phyloP scores from a whole-genome alignment of 2,797 vertebrate species.

The Microctenopoma steveboyesi region DNA sequence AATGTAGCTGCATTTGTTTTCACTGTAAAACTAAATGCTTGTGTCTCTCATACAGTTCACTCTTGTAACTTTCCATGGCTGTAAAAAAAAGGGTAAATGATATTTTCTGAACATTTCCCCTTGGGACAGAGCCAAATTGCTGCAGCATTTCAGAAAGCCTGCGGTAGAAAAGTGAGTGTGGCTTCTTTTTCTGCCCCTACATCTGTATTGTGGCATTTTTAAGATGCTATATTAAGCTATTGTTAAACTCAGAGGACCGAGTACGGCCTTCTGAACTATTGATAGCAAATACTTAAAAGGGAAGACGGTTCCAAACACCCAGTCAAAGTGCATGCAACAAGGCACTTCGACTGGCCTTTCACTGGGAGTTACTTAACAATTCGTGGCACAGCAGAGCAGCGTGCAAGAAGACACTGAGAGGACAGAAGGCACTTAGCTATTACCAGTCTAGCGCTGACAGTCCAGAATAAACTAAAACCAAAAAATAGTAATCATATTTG shows the following conservation, averaged over 20 bases:
- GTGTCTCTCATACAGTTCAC: conserved; percentile 6
- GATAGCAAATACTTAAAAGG: conserved; percentile 62
- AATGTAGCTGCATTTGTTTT: conserved; percentile 42
- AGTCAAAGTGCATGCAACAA: conserved; percentile 65
- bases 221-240: conserved; percentile 53
- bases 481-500: conserved; percentile 65
- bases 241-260: conserved; percentile 44
- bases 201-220: conserved; percentile 45
- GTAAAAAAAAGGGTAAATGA: conserved; percentile 22
- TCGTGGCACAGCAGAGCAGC: conserved; percentile 10
- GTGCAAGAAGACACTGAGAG: conserved; percentile 36
- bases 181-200: conserved; percentile 31
- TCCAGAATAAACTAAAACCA: conserved; percentile 49
- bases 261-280: conserved; percentile 64
- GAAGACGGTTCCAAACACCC: conserved; percentile 52
- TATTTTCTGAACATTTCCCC: conserved; percentile 37
- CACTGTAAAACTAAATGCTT: conserved; percentile 29
- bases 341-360: conserved; percentile 60
- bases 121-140: conserved; percentile 25
- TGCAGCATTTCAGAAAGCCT: conserved; percentile 44
- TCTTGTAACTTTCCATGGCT: conserved; percentile 8
- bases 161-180: background rate
- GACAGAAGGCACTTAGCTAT: conserved; percentile 67
- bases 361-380: conserved; percentile 50
- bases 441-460: conserved; percentile 53